Evolutionary conservation across 2,888 invertebrate genomes (phyloP).

Genomic region (Polylopha cassiicola): DNA sequence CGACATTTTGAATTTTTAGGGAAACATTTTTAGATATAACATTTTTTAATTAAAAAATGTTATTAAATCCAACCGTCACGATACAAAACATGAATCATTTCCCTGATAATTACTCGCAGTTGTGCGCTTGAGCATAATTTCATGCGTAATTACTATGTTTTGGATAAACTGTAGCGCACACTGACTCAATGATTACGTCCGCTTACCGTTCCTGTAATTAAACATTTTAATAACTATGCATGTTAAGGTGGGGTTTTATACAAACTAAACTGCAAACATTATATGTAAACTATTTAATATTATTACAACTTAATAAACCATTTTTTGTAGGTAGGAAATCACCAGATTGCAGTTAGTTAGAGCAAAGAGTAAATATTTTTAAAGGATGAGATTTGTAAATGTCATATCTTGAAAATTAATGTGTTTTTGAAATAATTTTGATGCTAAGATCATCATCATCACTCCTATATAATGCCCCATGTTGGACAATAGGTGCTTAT

Average conservation of each 20-base stretch:
- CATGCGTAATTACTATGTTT: conserved; percentile 56
- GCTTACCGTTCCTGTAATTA: conserved; percentile 74
- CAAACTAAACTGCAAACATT: conserved; percentile 2
- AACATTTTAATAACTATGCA: conserved; percentile 69
- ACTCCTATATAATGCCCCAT: too few relatives aligned
- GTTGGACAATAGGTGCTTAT: too few relatives aligned
- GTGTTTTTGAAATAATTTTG: too few relatives aligned
- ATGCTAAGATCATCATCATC: too few relatives aligned
- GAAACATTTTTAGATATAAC: too few relatives aligned
- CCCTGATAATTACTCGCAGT: conserved; percentile 18
- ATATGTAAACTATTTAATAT: background rate
- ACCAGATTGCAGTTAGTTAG: too few relatives aligned
- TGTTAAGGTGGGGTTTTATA: conserved; percentile 40
- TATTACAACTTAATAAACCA: too few relatives aligned
- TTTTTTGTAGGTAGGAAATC: too few relatives aligned
- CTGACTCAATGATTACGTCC: conserved; percentile 54
- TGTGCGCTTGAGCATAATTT: conserved; percentile 20
- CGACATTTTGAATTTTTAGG: too few relatives aligned
- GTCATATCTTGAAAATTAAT: too few relatives aligned
- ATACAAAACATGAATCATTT: conserved; percentile 18
- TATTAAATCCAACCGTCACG: conserved; percentile 8
- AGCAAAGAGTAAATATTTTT: too few relatives aligned
- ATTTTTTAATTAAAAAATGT: conserved; percentile 7
- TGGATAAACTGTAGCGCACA: conserved; percentile 69
- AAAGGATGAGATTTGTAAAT: too few relatives aligned